These are phyloP conservation scores for Linyphia triangularis DNA, from an alignment of 2,888 invertebrate species.

Conservation along the genomic window DNA sequence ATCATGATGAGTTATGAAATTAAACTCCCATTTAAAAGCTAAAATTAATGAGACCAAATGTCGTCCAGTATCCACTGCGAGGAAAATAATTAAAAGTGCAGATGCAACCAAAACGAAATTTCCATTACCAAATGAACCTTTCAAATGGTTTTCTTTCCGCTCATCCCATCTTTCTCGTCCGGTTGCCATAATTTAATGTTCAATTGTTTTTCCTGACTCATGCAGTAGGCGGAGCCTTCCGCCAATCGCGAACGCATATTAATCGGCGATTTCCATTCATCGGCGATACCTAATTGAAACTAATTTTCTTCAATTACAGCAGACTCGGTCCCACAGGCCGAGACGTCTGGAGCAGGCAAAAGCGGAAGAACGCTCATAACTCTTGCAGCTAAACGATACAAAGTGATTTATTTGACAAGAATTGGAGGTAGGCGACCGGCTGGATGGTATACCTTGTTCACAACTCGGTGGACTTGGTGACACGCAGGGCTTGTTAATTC, in stretches of 20 bases:
- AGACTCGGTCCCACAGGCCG: neutral
- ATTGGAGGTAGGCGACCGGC: slow-evolving; percentile 30
- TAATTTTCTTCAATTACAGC: slow-evolving; percentile 69
- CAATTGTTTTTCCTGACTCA: slow-evolving; percentile 44
- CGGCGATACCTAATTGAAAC: slow-evolving; percentile 67
- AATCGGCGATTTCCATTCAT: slow-evolving; percentile 54
- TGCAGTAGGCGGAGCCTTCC: slow-evolving; percentile 18
- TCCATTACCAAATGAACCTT: neutral
- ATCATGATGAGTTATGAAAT: neutral
- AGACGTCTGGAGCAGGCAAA: slow-evolving; percentile 40
- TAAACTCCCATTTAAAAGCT: neutral
- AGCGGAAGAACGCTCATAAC: slow-evolving; percentile 69
- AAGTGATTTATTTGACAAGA: slow-evolving; percentile 71
- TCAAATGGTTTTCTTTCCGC: neutral
- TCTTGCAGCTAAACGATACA: slow-evolving; percentile 68
- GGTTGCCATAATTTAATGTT: slow-evolving; percentile 20
- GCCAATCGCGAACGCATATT: slow-evolving; percentile 21
- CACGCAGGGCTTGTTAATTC: slow-evolving; percentile 71
- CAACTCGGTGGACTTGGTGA: slow-evolving; percentile 52
- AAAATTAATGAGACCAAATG: neutral
- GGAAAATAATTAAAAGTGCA: neutral
- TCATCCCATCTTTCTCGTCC: neutral
- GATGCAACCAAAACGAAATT: neutral
- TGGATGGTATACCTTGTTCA: slow-evolving; percentile 39
- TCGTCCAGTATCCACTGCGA: neutral